Percentiles rank a stretch among this genome's conserved stretches.
These are phyloP conservation scores for Spinus olivaceus DNA, from an alignment of 2,797 vertebrate genomes.

Conservation along the genomic window DNA sequence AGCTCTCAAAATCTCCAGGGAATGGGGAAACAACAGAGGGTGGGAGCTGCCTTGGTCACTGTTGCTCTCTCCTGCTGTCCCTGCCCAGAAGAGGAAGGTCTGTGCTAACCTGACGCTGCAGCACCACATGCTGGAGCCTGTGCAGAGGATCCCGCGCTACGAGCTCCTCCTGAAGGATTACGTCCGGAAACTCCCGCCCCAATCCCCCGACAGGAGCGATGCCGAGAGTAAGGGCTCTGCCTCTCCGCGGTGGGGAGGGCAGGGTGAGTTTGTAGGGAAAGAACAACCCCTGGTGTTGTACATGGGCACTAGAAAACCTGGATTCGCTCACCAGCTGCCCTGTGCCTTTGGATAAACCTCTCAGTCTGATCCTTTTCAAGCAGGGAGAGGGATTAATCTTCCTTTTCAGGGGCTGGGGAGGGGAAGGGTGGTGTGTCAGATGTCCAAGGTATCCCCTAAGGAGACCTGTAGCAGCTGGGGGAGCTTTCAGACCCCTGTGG, in stretches of 20 bases:
- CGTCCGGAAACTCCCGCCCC: conserved; percentile 77
- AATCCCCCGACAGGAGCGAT: conserved; percentile 73
- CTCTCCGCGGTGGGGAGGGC: neutral
- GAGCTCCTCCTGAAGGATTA: conserved; percentile 89
- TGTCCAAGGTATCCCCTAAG: neutral
- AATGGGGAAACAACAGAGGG: neutral
- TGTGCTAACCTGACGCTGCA: conserved; percentile 78
- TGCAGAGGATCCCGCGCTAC: conserved; percentile 88
- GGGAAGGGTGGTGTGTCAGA: neutral
- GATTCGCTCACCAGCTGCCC: neutral
- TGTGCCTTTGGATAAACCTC: neutral
- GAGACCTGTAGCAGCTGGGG: neutral
- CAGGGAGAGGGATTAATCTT: neutral
- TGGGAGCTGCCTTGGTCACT: neutral
- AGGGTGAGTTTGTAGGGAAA: neutral
- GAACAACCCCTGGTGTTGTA: neutral
- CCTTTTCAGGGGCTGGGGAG: neutral
- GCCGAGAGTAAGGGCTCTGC: conserved; percentile 73
- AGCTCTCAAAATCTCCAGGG: neutral
- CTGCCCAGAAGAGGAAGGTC: conserved; percentile 70
- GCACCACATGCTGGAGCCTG: conserved; percentile 78
- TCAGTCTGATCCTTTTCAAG: neutral
- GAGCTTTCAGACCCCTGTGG: neutral
- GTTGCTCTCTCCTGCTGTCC: neutral
- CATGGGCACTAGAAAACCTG: neutral